phyloP scores from a whole-genome alignment of 2,113 vertebrate genomes.

The Gymnobelideus leadbeateri region DNA sequence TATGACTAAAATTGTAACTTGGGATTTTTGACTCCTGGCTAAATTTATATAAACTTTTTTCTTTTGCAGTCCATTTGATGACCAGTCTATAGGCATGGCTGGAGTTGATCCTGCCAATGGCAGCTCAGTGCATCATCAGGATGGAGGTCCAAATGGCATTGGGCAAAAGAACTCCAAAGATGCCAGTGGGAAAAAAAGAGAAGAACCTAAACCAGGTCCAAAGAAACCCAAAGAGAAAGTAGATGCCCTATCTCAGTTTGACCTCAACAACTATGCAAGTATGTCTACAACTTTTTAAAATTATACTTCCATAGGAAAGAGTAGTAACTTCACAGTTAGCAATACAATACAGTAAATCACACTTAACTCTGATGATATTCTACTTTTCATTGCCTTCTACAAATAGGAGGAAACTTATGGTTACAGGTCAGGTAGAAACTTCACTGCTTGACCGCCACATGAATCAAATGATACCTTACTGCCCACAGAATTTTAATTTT shows the following conservation, averaged over 20 bases:
- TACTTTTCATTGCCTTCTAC: background rate
- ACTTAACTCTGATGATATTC: background rate
- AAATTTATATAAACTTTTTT: conserved; percentile 27
- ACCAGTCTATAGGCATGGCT: conserved; percentile 79
- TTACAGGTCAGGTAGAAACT: background rate
- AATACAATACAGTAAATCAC: background rate
- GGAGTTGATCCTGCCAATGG: conserved; percentile 77
- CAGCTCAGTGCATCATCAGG: conserved; percentile 87
- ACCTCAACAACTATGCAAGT: conserved; percentile 99
- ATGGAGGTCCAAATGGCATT: conserved; percentile 75
- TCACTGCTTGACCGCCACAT: background rate
- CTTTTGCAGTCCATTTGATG: conserved; percentile 85
- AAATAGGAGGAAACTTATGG: background rate
- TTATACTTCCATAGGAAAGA: background rate
- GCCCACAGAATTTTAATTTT: background rate
- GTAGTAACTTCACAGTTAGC: background rate
- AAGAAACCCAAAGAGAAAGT: conserved; percentile 98
- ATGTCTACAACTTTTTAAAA: conserved; percentile 71
- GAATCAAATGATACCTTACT: background rate
- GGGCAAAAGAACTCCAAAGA: conserved; percentile 90
- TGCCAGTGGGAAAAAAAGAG: conserved; percentile 90
- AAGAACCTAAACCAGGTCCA: conserved; percentile 92
- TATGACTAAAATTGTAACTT: background rate
- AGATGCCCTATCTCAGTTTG: conserved; percentile 98
- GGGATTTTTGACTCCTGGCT: background rate